phyloP scores from a whole-genome alignment of 2,888 invertebrate genomes.

The Ryuthela nishihirai region DNA sequence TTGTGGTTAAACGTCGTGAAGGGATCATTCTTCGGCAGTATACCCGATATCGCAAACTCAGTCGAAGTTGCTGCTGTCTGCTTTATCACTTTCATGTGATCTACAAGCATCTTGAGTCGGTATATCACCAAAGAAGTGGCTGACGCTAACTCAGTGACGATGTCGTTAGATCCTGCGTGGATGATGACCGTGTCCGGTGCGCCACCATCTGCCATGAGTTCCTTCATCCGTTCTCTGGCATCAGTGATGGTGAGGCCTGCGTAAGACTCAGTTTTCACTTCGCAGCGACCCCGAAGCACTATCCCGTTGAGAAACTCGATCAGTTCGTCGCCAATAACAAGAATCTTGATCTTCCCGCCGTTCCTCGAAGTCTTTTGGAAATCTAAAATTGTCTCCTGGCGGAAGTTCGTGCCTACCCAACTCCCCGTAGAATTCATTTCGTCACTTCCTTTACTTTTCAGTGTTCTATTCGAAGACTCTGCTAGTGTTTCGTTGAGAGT shows the following conservation, averaged over 20 bases:
- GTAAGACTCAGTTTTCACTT: conserved; percentile 29
- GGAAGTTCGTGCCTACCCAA: too few species aligned
- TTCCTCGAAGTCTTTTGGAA: too few species aligned
- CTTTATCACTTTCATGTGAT: conserved; percentile 11
- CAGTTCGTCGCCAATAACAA: conserved; percentile 32
- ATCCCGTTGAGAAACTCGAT: conserved; percentile 30
- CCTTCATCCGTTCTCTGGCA: conserved; percentile 21
- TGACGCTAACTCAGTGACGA: conserved; percentile 20
- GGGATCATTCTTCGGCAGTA: conserved; percentile 30
- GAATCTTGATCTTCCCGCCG: too few species aligned
- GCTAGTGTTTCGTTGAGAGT: too few species aligned
- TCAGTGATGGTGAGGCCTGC: conserved; percentile 26
- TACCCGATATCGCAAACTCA: conserved; percentile 23
- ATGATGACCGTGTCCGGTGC: conserved; percentile 24
- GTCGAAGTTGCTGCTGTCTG: conserved; percentile 4
- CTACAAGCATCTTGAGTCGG: conserved; percentile 22
- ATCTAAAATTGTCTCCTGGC: too few species aligned
- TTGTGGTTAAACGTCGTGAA: conserved; percentile 27
- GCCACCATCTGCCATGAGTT: conserved; percentile 11
- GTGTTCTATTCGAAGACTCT: too few species aligned
- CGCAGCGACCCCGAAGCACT: conserved; percentile 20
- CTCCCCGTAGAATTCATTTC: too few species aligned
- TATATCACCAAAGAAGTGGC: conserved; percentile 14
- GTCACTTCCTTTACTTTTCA: too few species aligned
- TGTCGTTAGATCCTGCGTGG: conserved; percentile 34